A percentile compares a stretch with the other conserved stretches of the same genome.
Evolutionary conservation across 2,113 vertebrate species (phyloP).

Genomic region (Ovibos moschatus): DNA sequence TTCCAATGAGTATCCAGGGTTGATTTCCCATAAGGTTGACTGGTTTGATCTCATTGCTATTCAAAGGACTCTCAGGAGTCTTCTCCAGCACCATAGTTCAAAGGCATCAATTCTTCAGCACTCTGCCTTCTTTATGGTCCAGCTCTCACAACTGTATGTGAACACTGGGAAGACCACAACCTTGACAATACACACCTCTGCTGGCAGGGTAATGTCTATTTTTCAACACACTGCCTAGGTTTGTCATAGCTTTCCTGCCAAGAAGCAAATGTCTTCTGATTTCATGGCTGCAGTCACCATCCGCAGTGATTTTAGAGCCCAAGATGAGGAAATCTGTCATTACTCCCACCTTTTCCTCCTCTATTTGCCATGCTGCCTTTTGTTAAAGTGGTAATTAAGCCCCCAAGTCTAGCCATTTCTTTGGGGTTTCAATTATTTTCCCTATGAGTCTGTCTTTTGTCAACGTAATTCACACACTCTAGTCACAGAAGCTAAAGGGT

Average conservation of each 20-base stretch:
- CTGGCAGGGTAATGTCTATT: background rate
- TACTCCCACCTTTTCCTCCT: background rate
- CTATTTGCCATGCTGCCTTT: background rate
- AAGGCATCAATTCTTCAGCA: background rate
- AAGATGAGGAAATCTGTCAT: background rate
- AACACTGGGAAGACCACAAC: background rate
- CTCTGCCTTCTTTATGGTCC: background rate
- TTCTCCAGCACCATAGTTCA: background rate
- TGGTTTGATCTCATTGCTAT: background rate
- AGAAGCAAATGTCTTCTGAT: background rate
- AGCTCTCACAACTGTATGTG: background rate
- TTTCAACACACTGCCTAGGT: background rate
- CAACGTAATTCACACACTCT: background rate
- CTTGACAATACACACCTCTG: background rate
- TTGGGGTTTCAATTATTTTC: background rate
- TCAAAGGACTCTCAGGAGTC: background rate
- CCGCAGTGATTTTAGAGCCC: background rate
- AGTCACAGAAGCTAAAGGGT: background rate
- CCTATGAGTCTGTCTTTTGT: background rate
- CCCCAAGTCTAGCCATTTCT: background rate
- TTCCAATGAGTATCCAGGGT: background rate
- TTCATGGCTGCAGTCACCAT: background rate
- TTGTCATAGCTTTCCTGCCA: background rate
- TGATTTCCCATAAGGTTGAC: background rate
- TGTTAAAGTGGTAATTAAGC: background rate